Evolutionary conservation across 2,888 invertebrate genomes (phyloP), one percentile per base, ranked within the genome.

Genomic region (Xanthostigma xanthostigma): DNA sequence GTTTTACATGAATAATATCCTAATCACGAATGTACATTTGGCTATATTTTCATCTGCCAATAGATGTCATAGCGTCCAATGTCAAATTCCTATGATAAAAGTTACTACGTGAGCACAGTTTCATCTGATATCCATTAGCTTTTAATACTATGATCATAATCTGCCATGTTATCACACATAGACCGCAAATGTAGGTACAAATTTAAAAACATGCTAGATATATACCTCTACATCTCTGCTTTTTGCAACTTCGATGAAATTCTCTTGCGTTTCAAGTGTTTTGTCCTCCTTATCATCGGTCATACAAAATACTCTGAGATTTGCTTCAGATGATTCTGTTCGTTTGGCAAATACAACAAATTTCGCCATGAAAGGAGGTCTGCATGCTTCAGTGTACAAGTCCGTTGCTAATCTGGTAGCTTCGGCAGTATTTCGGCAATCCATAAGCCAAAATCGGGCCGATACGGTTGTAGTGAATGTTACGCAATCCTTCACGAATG

Each of bases 381-480:
- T 43, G 48, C 42, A 60, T 49, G 69, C 80, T 69, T 85, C 94
- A 63, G 84, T 82, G 71, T 98, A 98, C 37, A 98, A 73, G 62
- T 96, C 95, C 0, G 94, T 93, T 1, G 97, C 97, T 82, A 97
- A 85, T 66, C 90, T 85, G 8, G 94, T 89, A 1, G 95, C 94
- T 61, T 97, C 96, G 50, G 84, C 77, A 17, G 95, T 86, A 65
- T 95, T 96, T 54, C 91, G 78, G 62, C 96, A 98, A 68, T 97
- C 97, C 87, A 98, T 95, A 51, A 98, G 72, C 96, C 97, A 97
- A 69, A 98, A 98, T 63, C 93, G 73, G 44, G 97, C 98, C 0
- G 97, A 98, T 0, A 98, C 97, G 0, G 96, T 97, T 9, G 97
- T 98, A 9, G 97, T 98, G 70, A 98, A 98, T 33, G 95, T 94